Evolutionary conservation across 1,140 invertebrate species (phyloP).

Genomic region (Pseudomyrmex gracilis): DNA sequence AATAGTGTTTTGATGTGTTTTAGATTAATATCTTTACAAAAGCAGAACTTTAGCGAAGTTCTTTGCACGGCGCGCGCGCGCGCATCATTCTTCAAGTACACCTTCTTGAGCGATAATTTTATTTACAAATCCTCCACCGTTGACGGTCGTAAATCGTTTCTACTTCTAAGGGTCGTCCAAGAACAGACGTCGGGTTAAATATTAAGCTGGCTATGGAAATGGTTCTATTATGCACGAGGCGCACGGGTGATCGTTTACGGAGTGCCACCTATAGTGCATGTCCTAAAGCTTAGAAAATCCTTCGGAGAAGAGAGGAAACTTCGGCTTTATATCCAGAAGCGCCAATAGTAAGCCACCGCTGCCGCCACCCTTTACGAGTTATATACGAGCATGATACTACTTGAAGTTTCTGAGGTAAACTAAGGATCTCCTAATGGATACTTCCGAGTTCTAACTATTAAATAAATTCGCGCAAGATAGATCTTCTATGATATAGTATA

Average conservation of each 20-base stretch:
- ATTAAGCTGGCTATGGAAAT: constrained; percentile 69
- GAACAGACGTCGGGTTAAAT: constrained; percentile 56
- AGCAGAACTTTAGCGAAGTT: background rate
- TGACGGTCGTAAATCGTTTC: constrained; percentile 73
- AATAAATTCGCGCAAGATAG: constrained; percentile 2
- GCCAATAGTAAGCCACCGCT: constrained; percentile 63
- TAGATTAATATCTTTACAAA: constrained; percentile 48
- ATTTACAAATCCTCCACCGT: constrained; percentile 72
- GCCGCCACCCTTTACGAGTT: constrained; percentile 35
- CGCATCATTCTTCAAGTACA: constrained; percentile 26
- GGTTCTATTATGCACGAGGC: constrained; percentile 60
- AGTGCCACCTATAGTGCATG: constrained; percentile 44
- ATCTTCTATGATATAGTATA: no score
- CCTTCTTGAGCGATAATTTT: constrained; percentile 63
- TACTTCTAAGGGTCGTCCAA: constrained; percentile 63
- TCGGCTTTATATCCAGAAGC: constrained; percentile 58
- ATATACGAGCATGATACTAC: constrained; percentile 35
- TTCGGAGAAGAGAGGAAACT: constrained; percentile 70
- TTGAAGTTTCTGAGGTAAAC: constrained; percentile 53
- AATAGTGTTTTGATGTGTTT: background rate
- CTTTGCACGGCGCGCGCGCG: constrained; percentile 16
- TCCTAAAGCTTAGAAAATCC: constrained; percentile 72
- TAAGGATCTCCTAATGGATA: constrained; percentile 47
- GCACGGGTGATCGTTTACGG: constrained; percentile 67
- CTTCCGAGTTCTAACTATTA: constrained; percentile 59